Evolutionary conservation across 2,113 vertebrate species (phyloP), one percentile per base, ranked within the genome.

Genomic region (Diadophis punctatus): DNA sequence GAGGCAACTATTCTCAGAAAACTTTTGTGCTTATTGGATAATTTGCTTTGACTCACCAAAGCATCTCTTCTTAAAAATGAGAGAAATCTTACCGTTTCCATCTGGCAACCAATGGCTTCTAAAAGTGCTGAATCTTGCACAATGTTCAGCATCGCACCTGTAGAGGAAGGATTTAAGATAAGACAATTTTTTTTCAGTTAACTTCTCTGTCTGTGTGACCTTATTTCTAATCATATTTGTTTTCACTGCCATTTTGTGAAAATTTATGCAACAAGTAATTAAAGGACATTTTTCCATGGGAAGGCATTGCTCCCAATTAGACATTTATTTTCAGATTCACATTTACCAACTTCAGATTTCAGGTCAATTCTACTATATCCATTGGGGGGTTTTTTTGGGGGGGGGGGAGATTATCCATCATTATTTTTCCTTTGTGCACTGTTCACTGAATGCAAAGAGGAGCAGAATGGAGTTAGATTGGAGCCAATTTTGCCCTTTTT

Each of bases 61-160:
- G 43, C 3, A 8, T 34, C 74, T 14, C 46, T 92, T 48, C 30
- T 91, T 84, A 68, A 80, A 94, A 68, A 93, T 3, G 46, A 60
- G 60, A 34, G 89, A 86, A 93, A 2, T 95, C 98, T 98, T 97
- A 99, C 99, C 0, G 96, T 98, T 97, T 99, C 99, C 94, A 98
- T 98, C 95, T 99, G 99, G 94, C 98, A 98, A 91, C 98, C 99
- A 94, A 99, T 99, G 94, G 98, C 98, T 97, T 99, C 99, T 87
- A 99, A 95, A 92, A 99, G 97, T 23, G 99, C 99, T 20, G 99
- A 99, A 96, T 99, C 99, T 95, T 99, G 99, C 95, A 99, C 99
- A 93, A 99, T 99, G 96, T 99, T 99, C 95, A 99, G 96, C 99
- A 99, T 99, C 68, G 99, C 99, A 96, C 99, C 99, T 99, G 93